Conservation (phyloP, 2,888 invertebrate genomes). For the Rhimphoctona megacephalus region DNA sequence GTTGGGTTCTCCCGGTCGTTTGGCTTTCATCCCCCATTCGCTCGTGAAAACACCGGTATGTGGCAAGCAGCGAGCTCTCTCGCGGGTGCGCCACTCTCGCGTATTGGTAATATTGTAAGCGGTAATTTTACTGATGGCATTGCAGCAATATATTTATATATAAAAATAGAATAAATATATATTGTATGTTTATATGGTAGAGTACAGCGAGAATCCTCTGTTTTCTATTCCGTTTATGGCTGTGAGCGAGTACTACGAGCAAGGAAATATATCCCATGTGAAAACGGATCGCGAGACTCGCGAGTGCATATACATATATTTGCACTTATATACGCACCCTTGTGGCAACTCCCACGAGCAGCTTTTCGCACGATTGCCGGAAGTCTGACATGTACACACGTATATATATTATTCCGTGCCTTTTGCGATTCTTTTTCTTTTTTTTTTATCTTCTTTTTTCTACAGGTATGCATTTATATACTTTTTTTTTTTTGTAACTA, state of each 20-base stretch:
- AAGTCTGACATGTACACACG: conserved; percentile 60
- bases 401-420: conserved; percentile 4
- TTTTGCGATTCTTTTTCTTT: conserved; percentile 39
- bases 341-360: conserved; percentile 30
- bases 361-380: conserved; percentile 68
- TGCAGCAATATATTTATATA: conserved; percentile 68
- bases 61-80: conserved; percentile 35
- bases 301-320: background rate
- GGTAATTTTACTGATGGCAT: conserved; percentile 83
- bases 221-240: conserved; percentile 74
- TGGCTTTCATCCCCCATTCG: conserved; percentile 54
- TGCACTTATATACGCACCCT: conserved; percentile 40
- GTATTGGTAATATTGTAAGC: conserved; percentile 81
- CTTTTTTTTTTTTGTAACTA: conserved; percentile 17
- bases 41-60: conserved; percentile 50
- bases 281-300: conserved; percentile 33
- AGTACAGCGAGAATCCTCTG: conserved; percentile 68
- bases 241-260: conserved; percentile 1
- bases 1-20: conserved; percentile 38
- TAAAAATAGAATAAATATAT: conserved; percentile 23
- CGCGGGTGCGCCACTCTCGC: conserved; percentile 74
- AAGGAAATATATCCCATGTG: conserved; percentile 56
- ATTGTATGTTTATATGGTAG: conserved; percentile 44
- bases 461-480: background rate
- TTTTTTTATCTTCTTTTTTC: background rate